Conservation (phyloP, 2,113 vertebrate genomes). For the Pampusana beccarii region DNA sequence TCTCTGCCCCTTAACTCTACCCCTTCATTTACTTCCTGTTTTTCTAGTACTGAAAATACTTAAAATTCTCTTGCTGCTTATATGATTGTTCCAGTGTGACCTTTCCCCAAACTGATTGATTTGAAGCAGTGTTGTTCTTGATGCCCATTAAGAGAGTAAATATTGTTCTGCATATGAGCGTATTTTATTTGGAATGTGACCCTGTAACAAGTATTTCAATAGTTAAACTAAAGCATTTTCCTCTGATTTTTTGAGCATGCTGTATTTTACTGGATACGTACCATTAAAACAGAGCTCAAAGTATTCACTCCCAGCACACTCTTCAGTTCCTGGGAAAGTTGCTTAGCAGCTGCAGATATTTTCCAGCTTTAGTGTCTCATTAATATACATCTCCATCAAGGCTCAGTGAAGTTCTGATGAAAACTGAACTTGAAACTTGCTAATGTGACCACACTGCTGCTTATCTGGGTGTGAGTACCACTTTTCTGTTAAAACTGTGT, state of each 20-base stretch:
- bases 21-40: not conserved
- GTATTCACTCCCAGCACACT: not conserved
- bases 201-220: not conserved
- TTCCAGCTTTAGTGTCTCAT: not conserved
- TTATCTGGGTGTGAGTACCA: not conserved
- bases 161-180: not conserved
- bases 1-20: not conserved
- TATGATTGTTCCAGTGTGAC: not conserved
- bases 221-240: not conserved
- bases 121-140: not conserved
- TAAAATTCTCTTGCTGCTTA: not conserved
- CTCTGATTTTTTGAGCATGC: not conserved
- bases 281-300: not conserved
- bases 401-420: not conserved
- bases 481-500: not conserved
- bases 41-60: not conserved
- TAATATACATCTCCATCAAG: not conserved
- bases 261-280: not conserved
- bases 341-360: not conserved
- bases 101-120: fast-evolving
- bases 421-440: not conserved
- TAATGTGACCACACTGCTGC: not conserved
- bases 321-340: not conserved
- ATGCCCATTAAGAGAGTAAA: not conserved
- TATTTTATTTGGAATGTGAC: not conserved